Evolutionary conservation across 2,113 vertebrate genomes (phyloP).

Genomic region (Dermatemys mawii): DNA sequence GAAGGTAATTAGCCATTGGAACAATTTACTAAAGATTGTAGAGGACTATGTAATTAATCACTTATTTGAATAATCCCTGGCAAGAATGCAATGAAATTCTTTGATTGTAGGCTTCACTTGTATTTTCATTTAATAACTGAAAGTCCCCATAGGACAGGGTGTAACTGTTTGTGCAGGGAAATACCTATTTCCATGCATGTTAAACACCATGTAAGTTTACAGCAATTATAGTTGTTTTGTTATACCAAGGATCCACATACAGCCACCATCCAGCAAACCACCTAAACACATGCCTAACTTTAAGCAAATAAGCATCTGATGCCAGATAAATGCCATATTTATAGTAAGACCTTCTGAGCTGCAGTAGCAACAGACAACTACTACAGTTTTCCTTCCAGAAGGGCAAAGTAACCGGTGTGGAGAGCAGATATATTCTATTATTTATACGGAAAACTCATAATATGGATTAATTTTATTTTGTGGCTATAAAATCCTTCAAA

Average conservation of each 20-base stretch:
- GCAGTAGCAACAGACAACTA: not conserved
- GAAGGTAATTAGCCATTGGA: too few relatives aligned
- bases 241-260: not conserved
- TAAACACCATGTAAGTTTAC: not conserved
- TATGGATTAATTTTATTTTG: not conserved
- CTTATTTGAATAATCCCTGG: not conserved
- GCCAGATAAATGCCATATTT: slow-evolving; percentile 33
- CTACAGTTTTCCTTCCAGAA: not conserved
- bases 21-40: too few relatives aligned
- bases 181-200: not conserved
- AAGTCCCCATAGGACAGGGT: not conserved
- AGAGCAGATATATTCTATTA: not conserved
- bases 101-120: not conserved
- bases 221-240: not conserved
- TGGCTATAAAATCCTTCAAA: not conserved
- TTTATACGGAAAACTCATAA: not conserved
- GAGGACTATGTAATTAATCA: not conserved
- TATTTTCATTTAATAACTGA: not conserved
- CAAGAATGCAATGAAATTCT: not conserved
- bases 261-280: slow-evolving; percentile 45
- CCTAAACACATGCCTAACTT: slow-evolving; percentile 54
- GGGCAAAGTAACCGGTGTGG: not conserved
- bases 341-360: not conserved
- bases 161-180: not conserved
- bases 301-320: slow-evolving; percentile 43